Evolutionary conservation across 2,797 vertebrate genomes (phyloP), one percentile per base, ranked within the genome.

Genomic region (Crocidura indochinensis): DNA sequence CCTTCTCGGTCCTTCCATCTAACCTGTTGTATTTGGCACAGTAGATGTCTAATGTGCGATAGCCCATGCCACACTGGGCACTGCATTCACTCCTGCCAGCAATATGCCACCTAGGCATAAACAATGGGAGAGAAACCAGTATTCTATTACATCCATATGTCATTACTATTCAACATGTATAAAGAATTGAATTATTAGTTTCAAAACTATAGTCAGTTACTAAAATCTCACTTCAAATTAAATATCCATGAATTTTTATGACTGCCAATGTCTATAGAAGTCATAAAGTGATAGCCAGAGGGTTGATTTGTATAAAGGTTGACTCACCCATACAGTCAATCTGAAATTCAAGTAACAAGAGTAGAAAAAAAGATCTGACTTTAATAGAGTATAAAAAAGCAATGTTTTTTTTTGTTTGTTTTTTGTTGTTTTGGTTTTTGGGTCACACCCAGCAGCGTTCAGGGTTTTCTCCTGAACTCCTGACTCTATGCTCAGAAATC

Each of bases 21-120:
- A 97, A 60, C 62, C 89, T 98, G 97, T 97, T 99, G 92, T 99
- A 98, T 97, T 98, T 99, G 96, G 98, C 98, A 90, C 99, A 99
- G 97, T 98, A 98, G 96, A 99, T 98, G 96, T 99, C 99, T 95
- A 99, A 94, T 0, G 98, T 98, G 31, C 99, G 98, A 96, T 98
- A 99, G 53, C 99, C 99, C 81, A 97, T 91, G 65, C 99, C 99
- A 0, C 99, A 99, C 96, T 99, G 99, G 4, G 98, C 98, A 0
- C 98, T 98, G 90, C 99, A 99, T 93, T 99, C 99, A 0, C 99
- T 99, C 97, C 98, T 99, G 92, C 98, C 98, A 0, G 98, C 98
- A 0, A 99, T 88, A 8, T 99, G 98, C 99, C 99, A 99, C 96
- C 99, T 99, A 92, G 0, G 9, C 64, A 80, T 4, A 87, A 47